Conservation (phyloP, 2,113 vertebrate genomes). For the Hemicordylus capensis region DNA sequence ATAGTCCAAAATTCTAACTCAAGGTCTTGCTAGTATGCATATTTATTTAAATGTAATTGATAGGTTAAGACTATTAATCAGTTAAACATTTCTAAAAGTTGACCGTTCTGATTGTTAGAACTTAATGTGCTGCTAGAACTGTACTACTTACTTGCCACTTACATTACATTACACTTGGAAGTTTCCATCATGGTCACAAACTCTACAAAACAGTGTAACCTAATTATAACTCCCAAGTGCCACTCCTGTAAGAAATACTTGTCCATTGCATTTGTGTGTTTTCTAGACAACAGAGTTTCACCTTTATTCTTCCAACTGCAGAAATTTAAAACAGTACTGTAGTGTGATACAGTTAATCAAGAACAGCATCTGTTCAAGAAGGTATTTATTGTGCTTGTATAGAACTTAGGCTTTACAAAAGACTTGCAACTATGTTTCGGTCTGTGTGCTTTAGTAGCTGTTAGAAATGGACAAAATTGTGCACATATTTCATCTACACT, state of each 20-base stretch:
- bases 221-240: not conserved
- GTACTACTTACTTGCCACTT: no score
- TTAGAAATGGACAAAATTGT: not conserved
- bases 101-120: not conserved
- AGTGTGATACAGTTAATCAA: not conserved
- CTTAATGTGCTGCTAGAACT: not conserved
- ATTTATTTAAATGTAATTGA: not conserved
- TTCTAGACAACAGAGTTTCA: not conserved
- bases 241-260: not conserved
- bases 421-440: not conserved
- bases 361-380: not conserved
- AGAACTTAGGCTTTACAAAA: not conserved
- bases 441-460: not conserved
- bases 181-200: no score
- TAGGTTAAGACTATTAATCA: not conserved
- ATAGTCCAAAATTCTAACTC: not conserved
- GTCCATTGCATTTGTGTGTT: not conserved
- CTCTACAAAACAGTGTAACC: no score
- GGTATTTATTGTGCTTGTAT: not conserved
- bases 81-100: not conserved
- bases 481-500: not conserved
- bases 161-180: no score
- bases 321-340: not conserved
- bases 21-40: not conserved
- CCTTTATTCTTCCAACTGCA: not conserved